Percentiles rank a stretch among this genome's conserved stretches.
Evolutionary conservation across 2,888 invertebrate species (phyloP).

Genomic region (Andrena bucephala): DNA sequence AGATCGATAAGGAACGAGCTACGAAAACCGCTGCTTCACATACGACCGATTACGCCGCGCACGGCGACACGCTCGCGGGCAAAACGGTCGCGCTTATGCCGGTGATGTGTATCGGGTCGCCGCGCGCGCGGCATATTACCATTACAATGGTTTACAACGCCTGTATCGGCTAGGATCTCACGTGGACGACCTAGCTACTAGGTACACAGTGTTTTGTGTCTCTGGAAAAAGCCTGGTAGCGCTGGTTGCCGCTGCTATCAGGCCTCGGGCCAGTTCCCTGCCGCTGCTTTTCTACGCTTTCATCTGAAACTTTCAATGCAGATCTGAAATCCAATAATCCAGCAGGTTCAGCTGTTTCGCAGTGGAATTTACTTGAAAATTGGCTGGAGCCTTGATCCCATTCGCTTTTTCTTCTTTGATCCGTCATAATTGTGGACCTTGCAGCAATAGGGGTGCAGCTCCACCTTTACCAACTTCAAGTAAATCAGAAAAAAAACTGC

Average conservation of each 20-base stretch:
- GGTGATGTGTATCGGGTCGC: conserved; percentile 62
- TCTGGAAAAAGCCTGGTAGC: conserved; percentile 38
- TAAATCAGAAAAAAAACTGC: too few relatives aligned
- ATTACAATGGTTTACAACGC: conserved; percentile 82
- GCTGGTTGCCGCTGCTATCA: conserved; percentile 6
- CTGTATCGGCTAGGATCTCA: conserved; percentile 78
- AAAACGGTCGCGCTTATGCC: conserved; percentile 44
- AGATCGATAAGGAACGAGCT: conserved; percentile 23
- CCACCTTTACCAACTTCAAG: too few relatives aligned
- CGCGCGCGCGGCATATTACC: conserved; percentile 76
- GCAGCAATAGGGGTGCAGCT: too few relatives aligned
- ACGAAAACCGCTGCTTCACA: conserved; percentile 35
- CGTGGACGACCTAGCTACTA: conserved; percentile 59
- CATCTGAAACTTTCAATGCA: conserved; percentile 16
- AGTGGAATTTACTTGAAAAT: conserved; percentile 21
- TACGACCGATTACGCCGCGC: conserved; percentile 42
- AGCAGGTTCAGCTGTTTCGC: conserved; percentile 1
- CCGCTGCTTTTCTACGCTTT: conserved; percentile 15
- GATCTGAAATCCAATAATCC: conserved; percentile 1
- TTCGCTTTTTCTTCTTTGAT: neutral
- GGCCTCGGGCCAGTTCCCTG: conserved; percentile 13
- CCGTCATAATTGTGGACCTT: too few relatives aligned
- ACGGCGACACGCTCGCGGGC: conserved; percentile 48
- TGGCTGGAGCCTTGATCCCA: conserved; percentile 8
- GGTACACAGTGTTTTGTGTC: conserved; percentile 47